These are phyloP conservation scores for Autographa pulchrina DNA, from an alignment of 2,888 invertebrate species.

Conservation along the genomic window DNA sequence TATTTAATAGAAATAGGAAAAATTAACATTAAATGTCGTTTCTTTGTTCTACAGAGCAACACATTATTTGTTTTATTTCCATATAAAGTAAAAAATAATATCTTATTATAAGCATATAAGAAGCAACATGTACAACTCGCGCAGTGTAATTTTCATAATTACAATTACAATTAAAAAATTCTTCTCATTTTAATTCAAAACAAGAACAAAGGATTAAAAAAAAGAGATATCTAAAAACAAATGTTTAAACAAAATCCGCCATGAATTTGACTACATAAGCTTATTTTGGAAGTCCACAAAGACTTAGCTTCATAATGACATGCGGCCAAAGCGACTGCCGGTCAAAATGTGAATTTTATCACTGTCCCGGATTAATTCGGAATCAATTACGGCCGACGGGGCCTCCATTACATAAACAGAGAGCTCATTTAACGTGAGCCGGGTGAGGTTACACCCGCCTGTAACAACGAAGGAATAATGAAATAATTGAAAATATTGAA, in stretches of 20 bases:
- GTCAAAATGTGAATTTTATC: constrained; percentile 66
- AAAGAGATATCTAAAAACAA: not conserved
- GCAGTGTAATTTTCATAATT: no score
- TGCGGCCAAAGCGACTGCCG: constrained; percentile 31
- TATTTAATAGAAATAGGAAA: no score
- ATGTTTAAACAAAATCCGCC: constrained; percentile 13
- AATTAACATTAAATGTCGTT: no score
- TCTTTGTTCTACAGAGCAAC: no score
- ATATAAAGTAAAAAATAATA: no score
- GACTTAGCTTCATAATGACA: constrained; percentile 36
- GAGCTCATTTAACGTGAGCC: constrained; percentile 68
- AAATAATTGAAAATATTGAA: not conserved
- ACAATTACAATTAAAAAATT: no score
- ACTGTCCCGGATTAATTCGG: constrained; percentile 69
- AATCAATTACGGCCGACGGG: constrained; percentile 72
- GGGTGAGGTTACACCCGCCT: constrained; percentile 30
- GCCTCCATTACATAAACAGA: constrained; percentile 72
- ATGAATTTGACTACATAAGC: constrained; percentile 15
- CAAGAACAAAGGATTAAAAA: not conserved
- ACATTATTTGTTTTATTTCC: no score
- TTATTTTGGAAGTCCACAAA: constrained; percentile 29
- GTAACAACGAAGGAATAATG: constrained; percentile 21
- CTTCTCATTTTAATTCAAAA: not conserved
- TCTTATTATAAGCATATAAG: no score
- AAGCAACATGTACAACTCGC: no score